Base-by-base conservation (phyloP, 2,888 invertebrate species). In the Agrypnus murinus region DNA sequence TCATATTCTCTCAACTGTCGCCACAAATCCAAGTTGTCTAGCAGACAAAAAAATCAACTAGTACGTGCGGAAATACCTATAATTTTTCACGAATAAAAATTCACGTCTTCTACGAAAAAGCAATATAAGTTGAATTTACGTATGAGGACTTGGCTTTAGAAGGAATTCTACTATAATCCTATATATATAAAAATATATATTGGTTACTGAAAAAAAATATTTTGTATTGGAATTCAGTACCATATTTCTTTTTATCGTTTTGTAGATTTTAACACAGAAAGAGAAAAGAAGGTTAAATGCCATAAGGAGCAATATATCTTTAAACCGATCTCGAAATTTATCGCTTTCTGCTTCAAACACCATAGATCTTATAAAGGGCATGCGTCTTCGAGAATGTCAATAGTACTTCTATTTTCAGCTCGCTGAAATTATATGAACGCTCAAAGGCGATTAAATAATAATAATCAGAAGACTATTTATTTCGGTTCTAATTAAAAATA, bases 311-410 rank as follows among this genome's bases (percentile, higher is more conserved):
- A 36, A 55, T 55, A 55, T 36, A 55, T 55, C 55, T 38, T 34
- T 17, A 55, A 55, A 55, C 36, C 55, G 55, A 55, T 55, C 36
- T 55, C 14, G 19, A 55, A 55, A 55, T 55, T 36, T 55, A 55
- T 55, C 55, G 55, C 55, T 55, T 55, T 55, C 55, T 36, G 34
- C 55, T 55, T 31, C 34, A 36, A 34, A 55, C 55, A 17, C 55
- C 36, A 55, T 55, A 55, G 55, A 55, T 55, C 55, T 55, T 55
- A 36, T 15, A 15, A 36, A 36, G 15, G 14, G 32, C 55, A 55
- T 55, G 36, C 55, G 55, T 55, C 55, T 55, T 55, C 10, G 36
- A 2, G 55, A 15, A 34, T 15, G 55, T 55, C 55, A 36, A 17
- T 55, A 17, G 55, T 17, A 36, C n/a, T 12, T 55, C 15, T 25